Evolutionary conservation across 2,888 invertebrate species (phyloP).

Genomic region (Ectemnius cavifrons): DNA sequence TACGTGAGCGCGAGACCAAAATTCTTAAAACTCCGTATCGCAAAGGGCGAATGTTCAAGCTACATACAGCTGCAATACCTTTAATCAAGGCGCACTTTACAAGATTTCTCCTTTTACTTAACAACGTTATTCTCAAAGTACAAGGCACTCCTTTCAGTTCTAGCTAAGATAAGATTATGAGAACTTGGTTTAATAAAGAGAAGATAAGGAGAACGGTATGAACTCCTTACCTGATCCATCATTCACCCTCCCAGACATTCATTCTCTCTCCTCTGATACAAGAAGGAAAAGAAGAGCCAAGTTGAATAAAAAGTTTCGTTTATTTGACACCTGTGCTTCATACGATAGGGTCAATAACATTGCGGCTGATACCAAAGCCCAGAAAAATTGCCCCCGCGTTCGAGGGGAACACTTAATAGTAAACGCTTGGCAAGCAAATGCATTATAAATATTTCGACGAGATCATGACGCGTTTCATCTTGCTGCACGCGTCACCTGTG

Average conservation of each 20-base stretch:
- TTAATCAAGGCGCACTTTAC: constrained; percentile 27
- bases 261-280: not conserved
- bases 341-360: constrained; percentile 46
- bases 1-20: constrained; percentile 44
- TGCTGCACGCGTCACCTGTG: not conserved
- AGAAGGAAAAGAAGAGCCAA: constrained; percentile 24
- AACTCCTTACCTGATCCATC: not conserved
- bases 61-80: not conserved
- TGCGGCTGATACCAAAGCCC: constrained; percentile 9
- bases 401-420: constrained; percentile 26
- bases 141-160: not conserved
- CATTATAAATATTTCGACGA: constrained; percentile 49
- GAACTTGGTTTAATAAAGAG: constrained; percentile 34
- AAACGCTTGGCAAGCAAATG: constrained; percentile 63
- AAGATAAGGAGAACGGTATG: constrained; percentile 22
- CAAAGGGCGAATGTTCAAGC: constrained; percentile 9
- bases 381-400: not conserved
- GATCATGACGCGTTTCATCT: constrained; percentile 27
- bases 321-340: constrained; percentile 56
- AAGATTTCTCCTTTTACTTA: constrained; percentile 11
- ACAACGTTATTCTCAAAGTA: too few species aligned
- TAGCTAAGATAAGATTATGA: constrained; percentile 8
- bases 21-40: constrained; percentile 41
- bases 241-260: too few species aligned
- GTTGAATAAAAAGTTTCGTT: constrained; percentile 59